Evolutionary conservation across 2,797 vertebrate genomes (phyloP).

Genomic region (Poecile montanus): DNA sequence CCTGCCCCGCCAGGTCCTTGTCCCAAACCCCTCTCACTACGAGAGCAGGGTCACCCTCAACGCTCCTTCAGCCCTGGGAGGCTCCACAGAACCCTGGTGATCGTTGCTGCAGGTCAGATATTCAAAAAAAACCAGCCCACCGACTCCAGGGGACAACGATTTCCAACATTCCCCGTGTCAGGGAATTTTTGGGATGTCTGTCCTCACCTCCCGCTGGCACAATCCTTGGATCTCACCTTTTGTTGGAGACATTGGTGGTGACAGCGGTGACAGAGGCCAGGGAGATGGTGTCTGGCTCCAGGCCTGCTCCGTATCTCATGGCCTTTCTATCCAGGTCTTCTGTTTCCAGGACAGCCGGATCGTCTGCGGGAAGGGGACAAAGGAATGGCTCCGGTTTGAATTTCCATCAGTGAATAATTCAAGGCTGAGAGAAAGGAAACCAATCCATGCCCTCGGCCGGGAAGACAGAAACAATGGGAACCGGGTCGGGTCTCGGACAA

Average conservation of each 20-base stretch:
- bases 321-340: conserved; percentile 87
- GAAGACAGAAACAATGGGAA: background rate
- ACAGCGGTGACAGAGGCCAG: conserved; percentile 95
- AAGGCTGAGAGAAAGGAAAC: background rate
- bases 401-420: background rate
- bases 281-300: conserved; percentile 90
- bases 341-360: conserved; percentile 91
- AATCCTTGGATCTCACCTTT: conserved; percentile 79
- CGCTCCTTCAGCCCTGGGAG: background rate
- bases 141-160: fast-evolving
- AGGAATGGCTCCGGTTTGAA: background rate
- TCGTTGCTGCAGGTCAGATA: fast-evolving
- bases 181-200: fast-evolving
- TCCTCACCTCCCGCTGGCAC: background rate
- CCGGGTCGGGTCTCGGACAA: background rate
- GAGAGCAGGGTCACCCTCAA: background rate
- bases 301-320: conserved; percentile 76
- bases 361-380: conserved; percentile 78
- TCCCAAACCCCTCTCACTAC: too few relatives aligned
- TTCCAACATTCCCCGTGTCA: fast-evolving
- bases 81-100: too few relatives aligned
- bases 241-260: conserved; percentile 96
- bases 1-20: too few relatives aligned
- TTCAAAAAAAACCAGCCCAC: background rate
- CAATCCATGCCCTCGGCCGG: background rate